These are phyloP conservation scores for Toxotes lorentzi DNA, from an alignment of 2,797 vertebrate species.

Conservation along the genomic window DNA sequence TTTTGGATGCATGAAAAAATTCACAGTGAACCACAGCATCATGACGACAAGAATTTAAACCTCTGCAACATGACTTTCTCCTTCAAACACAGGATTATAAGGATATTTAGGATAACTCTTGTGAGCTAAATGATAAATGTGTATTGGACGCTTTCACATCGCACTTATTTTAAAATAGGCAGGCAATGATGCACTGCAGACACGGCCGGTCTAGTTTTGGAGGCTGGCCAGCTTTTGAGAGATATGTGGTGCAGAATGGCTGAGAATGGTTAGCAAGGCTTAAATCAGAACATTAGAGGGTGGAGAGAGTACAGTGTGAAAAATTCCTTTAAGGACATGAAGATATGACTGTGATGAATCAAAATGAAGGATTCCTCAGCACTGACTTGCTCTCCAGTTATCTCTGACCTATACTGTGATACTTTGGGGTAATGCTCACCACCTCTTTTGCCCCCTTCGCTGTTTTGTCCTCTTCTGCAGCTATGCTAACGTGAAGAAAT, in stretches of 20 bases:
- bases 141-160: neutral
- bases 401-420: neutral
- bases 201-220: neutral
- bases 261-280: neutral
- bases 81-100: neutral
- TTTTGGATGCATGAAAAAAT: neutral
- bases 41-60: neutral
- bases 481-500: constrained; percentile 99
- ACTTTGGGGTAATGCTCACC: neutral
- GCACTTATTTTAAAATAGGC: neutral
- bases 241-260: neutral
- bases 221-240: neutral
- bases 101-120: neutral
- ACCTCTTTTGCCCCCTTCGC: neutral
- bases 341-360: neutral
- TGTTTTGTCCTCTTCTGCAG: constrained; percentile 71
- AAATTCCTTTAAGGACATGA: neutral
- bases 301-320: neutral
- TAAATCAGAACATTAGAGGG: neutral
- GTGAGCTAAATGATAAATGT: neutral
- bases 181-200: neutral
- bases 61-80: neutral
- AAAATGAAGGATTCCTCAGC: neutral
- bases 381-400: neutral
- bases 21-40: neutral